phyloP scores from a whole-genome alignment of 2,888 invertebrate genomes.

The Bursaphelenchus okinawaensis region DNA sequence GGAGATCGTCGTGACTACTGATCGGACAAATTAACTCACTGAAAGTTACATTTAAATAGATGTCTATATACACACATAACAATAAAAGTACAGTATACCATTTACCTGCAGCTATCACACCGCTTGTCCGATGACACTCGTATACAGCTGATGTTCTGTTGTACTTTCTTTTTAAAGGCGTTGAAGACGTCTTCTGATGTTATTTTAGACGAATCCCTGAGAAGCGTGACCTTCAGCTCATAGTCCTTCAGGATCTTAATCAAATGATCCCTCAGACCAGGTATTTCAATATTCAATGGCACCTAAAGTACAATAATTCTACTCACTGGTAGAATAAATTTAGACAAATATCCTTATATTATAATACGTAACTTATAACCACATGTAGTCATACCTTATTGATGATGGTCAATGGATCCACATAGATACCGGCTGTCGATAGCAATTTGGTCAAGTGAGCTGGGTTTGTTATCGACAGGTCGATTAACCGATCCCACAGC shows the following conservation, averaged over 20 bases:
- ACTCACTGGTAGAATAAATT: too few relatives aligned
- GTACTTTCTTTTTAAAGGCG: slow-evolving; percentile 14
- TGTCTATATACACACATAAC: not conserved
- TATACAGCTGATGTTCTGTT: not conserved
- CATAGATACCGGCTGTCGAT: slow-evolving; percentile 35
- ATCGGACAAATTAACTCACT: not conserved
- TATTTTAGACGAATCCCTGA: slow-evolving; percentile 26
- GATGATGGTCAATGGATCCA: slow-evolving; percentile 40
- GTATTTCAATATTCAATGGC: slow-evolving; percentile 76
- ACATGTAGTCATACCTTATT: slow-evolving; percentile 32
- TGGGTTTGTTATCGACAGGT: slow-evolving; percentile 36
- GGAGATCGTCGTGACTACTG: slow-evolving; percentile 16
- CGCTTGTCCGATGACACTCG: not conserved
- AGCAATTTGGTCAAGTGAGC: slow-evolving; percentile 42
- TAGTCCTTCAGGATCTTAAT: slow-evolving; percentile 70
- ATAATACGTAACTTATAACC: too few relatives aligned
- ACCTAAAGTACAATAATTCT: slow-evolving; percentile 67
- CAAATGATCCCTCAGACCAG: slow-evolving; percentile 63
- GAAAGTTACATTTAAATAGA: too few relatives aligned
- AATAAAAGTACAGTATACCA: not conserved
- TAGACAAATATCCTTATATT: too few relatives aligned
- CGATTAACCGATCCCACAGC: slow-evolving; percentile 48
- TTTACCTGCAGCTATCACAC: slow-evolving; percentile 26
- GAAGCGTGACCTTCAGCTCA: slow-evolving; percentile 71
- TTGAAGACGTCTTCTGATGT: slow-evolving; percentile 17